Percentiles rank a stretch among this genome's conserved stretches.
phyloP scores from a whole-genome alignment of 92 coral and sea anemone species.

The Bergia sp. region DNA sequence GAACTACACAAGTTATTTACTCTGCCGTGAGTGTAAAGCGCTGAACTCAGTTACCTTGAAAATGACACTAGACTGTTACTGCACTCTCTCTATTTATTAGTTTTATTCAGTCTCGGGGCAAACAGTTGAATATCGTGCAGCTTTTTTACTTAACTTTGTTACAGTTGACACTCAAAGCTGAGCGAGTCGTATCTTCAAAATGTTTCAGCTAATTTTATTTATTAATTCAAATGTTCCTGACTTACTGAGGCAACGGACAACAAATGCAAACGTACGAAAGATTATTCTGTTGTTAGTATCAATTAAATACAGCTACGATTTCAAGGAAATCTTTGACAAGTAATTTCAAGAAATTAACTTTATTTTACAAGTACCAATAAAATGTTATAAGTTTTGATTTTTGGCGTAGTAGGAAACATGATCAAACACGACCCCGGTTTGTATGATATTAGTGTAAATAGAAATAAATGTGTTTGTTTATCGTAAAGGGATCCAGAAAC shows the following conservation, averaged over 20 bases:
- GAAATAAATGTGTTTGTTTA: background rate
- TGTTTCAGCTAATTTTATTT: slow-evolving; percentile 4
- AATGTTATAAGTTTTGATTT: background rate
- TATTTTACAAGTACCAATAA: background rate
- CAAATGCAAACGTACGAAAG: background rate
- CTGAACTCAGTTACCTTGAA: background rate
- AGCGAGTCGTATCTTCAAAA: background rate
- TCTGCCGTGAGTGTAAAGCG: background rate
- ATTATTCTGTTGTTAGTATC: background rate
- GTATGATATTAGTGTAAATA: background rate
- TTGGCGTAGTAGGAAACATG: background rate
- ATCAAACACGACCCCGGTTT: background rate
- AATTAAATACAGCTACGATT: slow-evolving; percentile 16
- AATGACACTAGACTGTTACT: background rate
- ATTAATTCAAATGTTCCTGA: background rate
- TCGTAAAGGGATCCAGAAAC: background rate
- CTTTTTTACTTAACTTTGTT: background rate
- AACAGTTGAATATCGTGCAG: background rate
- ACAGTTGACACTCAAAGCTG: background rate
- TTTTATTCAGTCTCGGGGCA: background rate
- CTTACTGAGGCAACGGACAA: background rate
- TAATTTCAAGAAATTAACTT: slow-evolving; percentile 26
- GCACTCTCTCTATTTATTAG: background rate
- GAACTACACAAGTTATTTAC: background rate
- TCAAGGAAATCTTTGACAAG: slow-evolving; percentile 42